phyloP scores from a whole-genome alignment of 2,113 vertebrate species.

The Istiophorus platypterus region DNA sequence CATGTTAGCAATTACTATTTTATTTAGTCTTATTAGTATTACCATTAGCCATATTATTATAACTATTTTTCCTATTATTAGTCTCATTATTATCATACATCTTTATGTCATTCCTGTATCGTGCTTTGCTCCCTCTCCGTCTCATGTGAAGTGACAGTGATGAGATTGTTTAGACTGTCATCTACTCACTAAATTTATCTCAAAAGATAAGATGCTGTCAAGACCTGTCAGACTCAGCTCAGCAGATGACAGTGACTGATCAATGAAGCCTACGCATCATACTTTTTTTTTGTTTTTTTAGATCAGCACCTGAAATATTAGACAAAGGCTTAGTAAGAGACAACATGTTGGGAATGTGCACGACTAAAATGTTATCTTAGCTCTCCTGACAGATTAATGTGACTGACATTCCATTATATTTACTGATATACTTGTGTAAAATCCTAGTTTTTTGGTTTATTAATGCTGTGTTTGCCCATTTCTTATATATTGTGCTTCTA shows the following conservation, averaged over 20 bases:
- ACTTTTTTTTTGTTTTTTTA: background rate
- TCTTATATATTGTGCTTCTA: background rate
- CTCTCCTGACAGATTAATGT: background rate
- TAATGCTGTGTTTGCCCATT: background rate
- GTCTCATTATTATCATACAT: too few relatives aligned
- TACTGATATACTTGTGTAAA: background rate
- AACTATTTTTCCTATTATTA: too few relatives aligned
- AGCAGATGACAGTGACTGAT: constrained; percentile 28
- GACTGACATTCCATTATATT: background rate
- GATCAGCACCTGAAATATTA: background rate
- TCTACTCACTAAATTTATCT: constrained; percentile 18
- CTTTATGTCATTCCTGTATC: too few relatives aligned
- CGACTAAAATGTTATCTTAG: background rate
- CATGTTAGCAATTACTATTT: too few relatives aligned
- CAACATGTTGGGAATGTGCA: background rate
- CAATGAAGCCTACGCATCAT: constrained; percentile 2
- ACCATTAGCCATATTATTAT: too few relatives aligned
- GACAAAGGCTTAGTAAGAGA: background rate
- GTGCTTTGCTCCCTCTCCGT: too few relatives aligned
- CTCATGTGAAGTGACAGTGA: too few relatives aligned
- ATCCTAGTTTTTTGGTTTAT: background rate
- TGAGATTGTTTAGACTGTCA: constrained; percentile 29
- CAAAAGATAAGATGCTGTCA: constrained; percentile 24
- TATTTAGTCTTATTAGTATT: too few relatives aligned
- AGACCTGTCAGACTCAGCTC: constrained; percentile 14